phyloP scores from a whole-genome alignment of 1,140 invertebrate genomes.

The Pygmarrhopalites habei region DNA sequence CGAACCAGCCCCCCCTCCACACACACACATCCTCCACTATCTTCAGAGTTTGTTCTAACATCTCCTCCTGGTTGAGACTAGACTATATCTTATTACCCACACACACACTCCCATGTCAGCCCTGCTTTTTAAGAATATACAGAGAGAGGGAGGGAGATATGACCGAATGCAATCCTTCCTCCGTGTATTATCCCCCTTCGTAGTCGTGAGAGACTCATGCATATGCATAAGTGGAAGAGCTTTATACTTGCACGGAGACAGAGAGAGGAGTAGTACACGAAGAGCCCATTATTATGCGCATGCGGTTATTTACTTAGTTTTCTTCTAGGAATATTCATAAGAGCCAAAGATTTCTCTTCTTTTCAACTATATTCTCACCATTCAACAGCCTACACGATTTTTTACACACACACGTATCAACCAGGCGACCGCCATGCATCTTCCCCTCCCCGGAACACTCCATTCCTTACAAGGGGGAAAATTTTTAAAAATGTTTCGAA shows the following conservation, averaged over 20 bases:
- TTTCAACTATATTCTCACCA: neutral
- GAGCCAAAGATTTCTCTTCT: neutral
- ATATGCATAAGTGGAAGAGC: neutral
- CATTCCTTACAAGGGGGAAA: too few species aligned
- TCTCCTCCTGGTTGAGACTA: too few species aligned
- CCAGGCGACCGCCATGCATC: neutral
- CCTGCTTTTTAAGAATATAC: too few species aligned
- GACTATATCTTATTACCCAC: too few species aligned
- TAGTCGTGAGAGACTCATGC: neutral
- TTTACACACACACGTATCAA: too few species aligned
- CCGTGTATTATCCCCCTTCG: neutral
- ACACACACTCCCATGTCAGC: too few species aligned
- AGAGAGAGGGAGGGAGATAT: neutral
- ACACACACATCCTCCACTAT: too few species aligned
- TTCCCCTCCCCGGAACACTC: too few species aligned
- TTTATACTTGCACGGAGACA: neutral
- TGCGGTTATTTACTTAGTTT: neutral
- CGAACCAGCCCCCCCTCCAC: too few species aligned
- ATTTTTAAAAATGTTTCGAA: too few species aligned
- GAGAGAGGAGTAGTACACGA: neutral
- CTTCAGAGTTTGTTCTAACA: too few species aligned
- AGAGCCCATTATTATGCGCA: neutral
- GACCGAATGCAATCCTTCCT: neutral
- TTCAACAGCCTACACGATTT: neutral
- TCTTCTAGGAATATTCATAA: neutral